Base-by-base conservation (phyloP, 2,113 vertebrate genomes). In the Aix galericulata region DNA sequence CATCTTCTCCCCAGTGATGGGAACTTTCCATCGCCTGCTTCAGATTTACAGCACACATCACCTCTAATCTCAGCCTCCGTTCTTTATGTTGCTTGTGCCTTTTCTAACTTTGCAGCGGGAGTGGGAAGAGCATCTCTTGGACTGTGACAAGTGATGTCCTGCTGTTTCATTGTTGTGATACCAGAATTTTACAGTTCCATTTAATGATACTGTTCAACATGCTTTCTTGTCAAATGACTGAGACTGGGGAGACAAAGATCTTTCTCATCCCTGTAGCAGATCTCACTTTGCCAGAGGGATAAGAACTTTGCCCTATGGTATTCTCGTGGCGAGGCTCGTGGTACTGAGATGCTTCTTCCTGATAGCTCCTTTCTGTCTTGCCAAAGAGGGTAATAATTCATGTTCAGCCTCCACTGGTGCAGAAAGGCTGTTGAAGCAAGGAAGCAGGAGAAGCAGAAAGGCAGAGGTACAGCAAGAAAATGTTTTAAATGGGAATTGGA, bases 401-500 rank as follows among this genome's bases (percentile, higher is more conserved):
- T 38, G 36, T 55, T 80, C 56, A 48, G 2, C 26, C 2, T 1
- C 8, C 15, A 6, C 17, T 52, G 77, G 34, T 68, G 55, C 38
- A 62, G 71, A 55, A 76, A 69, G 9, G 50, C 36, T 82, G 42
- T 53, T 40, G 6, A 73, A 64, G 25, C 25, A 69, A 42, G 42
- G 32, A 86, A 26, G 14, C 40, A 25, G 25, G 46, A 86, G 69
- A 67, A 77, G 27, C 63, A 80, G 52, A 23, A 55, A 34, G 40
- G 31, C 52, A 71, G 77, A 79, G 36, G 29, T 58, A 60, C 31
- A 48, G 11, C 29, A 63, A 68, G 48, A 22, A 18, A 5, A 2
- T 1, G 0, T 66, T 71, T 23, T 21, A 8, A 31, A 10, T 29
- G 7, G 8, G 10, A 1, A 4, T 5, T 38, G 17, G 18, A 9